Conservation (phyloP, 1,140 invertebrate species). For the Musca domestica region DNA sequence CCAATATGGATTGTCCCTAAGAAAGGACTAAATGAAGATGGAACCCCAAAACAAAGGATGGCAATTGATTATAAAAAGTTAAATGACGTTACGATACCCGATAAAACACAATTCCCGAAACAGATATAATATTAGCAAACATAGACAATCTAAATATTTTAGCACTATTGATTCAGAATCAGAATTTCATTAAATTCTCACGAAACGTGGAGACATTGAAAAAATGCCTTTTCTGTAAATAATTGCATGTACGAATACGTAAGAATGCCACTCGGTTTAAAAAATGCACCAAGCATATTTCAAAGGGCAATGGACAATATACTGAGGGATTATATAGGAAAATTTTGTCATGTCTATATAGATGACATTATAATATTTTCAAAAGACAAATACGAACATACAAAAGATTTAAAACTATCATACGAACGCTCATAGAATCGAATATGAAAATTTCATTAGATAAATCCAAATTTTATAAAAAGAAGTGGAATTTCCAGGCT, state of each 20-base stretch:
- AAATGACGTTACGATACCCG: too few relatives aligned
- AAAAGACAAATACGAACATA: slow-evolving; percentile 28
- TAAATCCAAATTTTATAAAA: slow-evolving; percentile 31
- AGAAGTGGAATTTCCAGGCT: slow-evolving; percentile 34
- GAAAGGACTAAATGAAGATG: too few relatives aligned
- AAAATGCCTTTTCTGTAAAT: slow-evolving; percentile 32
- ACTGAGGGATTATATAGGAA: slow-evolving; percentile 32
- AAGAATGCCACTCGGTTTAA: slow-evolving; percentile 43
- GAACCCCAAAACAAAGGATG: too few relatives aligned
- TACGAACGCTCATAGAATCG: slow-evolving; percentile 35
- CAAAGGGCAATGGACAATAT: slow-evolving; percentile 37
- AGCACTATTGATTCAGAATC: too few relatives aligned
- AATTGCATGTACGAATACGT: slow-evolving; percentile 28
- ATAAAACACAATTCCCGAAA: slow-evolving; percentile 31
- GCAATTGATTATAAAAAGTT: too few relatives aligned
- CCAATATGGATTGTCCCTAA: slow-evolving; percentile 20
- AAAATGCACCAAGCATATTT: slow-evolving; percentile 41
- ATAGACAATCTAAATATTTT: slow-evolving; percentile 30
- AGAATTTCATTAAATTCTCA: slow-evolving; percentile 34
- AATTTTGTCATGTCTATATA: too few relatives aligned
- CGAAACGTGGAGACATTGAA: slow-evolving; percentile 22
- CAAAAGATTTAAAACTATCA: slow-evolving; percentile 39
- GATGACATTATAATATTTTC: slow-evolving; percentile 36
- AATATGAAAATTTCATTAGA: slow-evolving; percentile 32
- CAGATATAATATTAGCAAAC: slow-evolving; percentile 32